A percentile compares a stretch with the other conserved stretches of the same genome.
Conservation (phyloP, 1,140 invertebrate species). For the Zophobas morio region DNA sequence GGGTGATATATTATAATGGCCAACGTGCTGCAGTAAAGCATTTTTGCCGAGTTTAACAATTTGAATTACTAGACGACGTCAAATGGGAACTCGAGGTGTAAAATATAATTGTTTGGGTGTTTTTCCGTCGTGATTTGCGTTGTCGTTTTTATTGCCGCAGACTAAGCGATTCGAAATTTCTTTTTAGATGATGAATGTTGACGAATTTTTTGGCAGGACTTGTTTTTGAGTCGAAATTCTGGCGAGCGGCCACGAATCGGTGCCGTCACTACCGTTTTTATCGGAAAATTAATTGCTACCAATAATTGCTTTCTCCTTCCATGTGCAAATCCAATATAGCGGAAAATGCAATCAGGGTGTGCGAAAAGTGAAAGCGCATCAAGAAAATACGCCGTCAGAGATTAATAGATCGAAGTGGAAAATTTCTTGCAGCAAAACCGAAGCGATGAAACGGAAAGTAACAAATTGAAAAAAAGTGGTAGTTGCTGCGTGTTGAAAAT, state of each 20-base stretch:
- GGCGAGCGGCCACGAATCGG: neutral
- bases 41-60: neutral
- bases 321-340: neutral
- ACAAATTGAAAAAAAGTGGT: conserved; percentile 1
- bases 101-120: too few species aligned
- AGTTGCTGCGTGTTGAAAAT: conserved; percentile 2
- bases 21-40: too few species aligned
- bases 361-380: neutral
- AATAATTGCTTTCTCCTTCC: neutral
- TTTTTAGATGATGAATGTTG: too few species aligned
- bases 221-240: neutral
- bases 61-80: neutral
- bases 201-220: too few species aligned
- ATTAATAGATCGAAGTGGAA: neutral
- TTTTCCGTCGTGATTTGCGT: too few species aligned
- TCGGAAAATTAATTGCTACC: neutral
- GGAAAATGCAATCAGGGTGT: neutral
- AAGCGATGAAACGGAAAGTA: conserved; percentile 2
- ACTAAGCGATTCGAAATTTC: too few species aligned
- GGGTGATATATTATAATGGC: neutral
- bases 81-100: too few species aligned
- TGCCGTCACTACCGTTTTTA: neutral
- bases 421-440: neutral
- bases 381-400: neutral
- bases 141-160: too few species aligned